Evolutionary conservation across 1,140 invertebrate species (phyloP).

Genomic region (Drosophila melanica): DNA sequence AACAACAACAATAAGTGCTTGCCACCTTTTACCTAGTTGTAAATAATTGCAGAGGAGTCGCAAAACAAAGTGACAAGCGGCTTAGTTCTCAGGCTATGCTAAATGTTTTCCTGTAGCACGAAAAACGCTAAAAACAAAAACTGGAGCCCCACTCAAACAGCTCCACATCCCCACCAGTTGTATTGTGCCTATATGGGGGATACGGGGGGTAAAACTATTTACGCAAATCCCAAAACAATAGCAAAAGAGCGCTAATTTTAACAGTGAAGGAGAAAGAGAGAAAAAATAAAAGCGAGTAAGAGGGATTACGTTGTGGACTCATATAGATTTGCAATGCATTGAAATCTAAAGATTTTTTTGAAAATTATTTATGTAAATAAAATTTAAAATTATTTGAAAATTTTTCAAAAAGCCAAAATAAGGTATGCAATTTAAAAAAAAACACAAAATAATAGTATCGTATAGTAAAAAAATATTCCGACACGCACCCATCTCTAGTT

Average conservation of each 20-base stretch:
- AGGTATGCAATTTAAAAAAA: too few species aligned
- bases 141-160: conserved; percentile 4
- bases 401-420: too few species aligned
- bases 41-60: conserved; percentile 54
- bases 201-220: conserved; percentile 40
- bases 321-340: too few species aligned
- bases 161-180: neutral
- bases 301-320: neutral
- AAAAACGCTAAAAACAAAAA: conserved; percentile 20
- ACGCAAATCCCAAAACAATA: conserved; percentile 70
- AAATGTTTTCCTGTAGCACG: conserved; percentile 72
- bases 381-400: too few species aligned
- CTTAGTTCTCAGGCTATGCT: conserved; percentile 79
- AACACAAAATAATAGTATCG: too few species aligned
- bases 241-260: conserved; percentile 69
- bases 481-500: too few species aligned
- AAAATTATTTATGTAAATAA: too few species aligned
- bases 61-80: conserved; percentile 72
- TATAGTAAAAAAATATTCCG: too few species aligned
- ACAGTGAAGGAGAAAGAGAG: conserved; percentile 4
- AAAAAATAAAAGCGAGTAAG: neutral
- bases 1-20: conserved; percentile 22
- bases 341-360: too few species aligned
- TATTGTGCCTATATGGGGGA: conserved; percentile 2
- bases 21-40: conserved; percentile 68